A percentile compares a stretch with the other conserved stretches of the same genome.
phyloP scores from a whole-genome alignment of 2,797 vertebrate genomes.

The Cossypha dichroa region DNA sequence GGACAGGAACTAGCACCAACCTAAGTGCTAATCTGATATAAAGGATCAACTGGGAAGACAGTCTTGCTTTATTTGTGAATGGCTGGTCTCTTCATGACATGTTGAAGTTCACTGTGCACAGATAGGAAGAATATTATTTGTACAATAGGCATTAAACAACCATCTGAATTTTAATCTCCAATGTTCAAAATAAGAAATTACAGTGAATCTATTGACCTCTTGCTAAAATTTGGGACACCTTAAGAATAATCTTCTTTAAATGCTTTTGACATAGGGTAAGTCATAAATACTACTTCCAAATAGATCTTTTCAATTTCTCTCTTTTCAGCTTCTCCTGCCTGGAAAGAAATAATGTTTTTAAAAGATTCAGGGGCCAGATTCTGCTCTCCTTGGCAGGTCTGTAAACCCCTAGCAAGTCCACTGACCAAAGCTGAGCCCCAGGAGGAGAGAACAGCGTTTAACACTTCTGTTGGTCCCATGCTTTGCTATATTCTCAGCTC shows the following conservation, averaged over 20 bases:
- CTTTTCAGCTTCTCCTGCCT: neutral
- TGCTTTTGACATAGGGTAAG: neutral
- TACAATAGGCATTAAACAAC: neutral
- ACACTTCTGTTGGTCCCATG: neutral
- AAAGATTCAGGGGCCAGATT: neutral
- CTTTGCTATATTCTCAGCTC: neutral
- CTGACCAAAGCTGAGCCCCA: neutral
- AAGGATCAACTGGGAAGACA: neutral
- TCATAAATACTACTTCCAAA: neutral
- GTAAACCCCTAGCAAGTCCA: neutral
- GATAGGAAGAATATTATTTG: neutral
- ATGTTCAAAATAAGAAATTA: neutral
- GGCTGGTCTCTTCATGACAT: neutral
- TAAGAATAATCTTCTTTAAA: neutral
- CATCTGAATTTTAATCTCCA: neutral
- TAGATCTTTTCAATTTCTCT: neutral
- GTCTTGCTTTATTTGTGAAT: neutral
- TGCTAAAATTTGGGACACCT: neutral
- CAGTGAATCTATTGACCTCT: neutral
- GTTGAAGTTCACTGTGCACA: neutral
- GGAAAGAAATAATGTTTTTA: neutral
- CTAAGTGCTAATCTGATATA: neutral
- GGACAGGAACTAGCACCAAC: neutral
- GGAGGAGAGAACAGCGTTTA: neutral
- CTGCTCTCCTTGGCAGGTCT: neutral